These are phyloP conservation scores for Eristalis arbustorum DNA, from an alignment of 2,888 invertebrate species.

Conservation along the genomic window DNA sequence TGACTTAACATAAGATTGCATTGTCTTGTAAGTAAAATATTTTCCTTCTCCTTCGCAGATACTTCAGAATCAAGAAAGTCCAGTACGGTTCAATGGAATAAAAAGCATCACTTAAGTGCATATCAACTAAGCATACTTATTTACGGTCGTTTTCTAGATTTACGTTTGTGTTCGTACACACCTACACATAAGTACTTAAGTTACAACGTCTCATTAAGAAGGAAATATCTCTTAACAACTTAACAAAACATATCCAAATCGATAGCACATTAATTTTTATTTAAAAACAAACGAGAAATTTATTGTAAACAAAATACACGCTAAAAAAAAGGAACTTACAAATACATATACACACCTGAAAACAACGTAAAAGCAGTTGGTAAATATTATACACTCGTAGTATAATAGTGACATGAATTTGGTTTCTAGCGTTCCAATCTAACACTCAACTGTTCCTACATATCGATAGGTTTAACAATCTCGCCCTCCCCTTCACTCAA, in stretches of 20 bases:
- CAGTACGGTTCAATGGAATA: conserved; percentile 96
- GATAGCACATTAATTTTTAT: conserved; percentile 17
- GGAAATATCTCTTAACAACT: not conserved
- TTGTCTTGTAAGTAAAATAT: not conserved
- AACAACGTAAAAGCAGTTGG: not conserved
- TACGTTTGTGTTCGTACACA: not conserved
- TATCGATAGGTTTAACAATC: not conserved
- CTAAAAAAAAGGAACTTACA: not conserved
- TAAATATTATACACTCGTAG: not conserved
- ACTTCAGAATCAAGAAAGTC: conserved; percentile 93
- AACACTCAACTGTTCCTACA: conserved; percentile 1
- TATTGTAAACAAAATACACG: not conserved
- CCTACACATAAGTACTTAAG: not conserved
- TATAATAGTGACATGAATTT: not conserved
- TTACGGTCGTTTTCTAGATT: not conserved
- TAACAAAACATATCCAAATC: conserved; percentile 13
- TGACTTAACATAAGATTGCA: too few relatives aligned
- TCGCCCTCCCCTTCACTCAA: not conserved
- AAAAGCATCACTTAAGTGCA: conserved; percentile 32
- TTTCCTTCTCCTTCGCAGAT: conserved; percentile 81
- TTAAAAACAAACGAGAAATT: not conserved
- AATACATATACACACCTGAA: not conserved
- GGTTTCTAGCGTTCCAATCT: not conserved
- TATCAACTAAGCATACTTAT: not conserved
- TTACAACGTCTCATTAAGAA: not conserved